Conservation (phyloP, 2,113 vertebrate genomes). For the Lophura nycthemera region DNA sequence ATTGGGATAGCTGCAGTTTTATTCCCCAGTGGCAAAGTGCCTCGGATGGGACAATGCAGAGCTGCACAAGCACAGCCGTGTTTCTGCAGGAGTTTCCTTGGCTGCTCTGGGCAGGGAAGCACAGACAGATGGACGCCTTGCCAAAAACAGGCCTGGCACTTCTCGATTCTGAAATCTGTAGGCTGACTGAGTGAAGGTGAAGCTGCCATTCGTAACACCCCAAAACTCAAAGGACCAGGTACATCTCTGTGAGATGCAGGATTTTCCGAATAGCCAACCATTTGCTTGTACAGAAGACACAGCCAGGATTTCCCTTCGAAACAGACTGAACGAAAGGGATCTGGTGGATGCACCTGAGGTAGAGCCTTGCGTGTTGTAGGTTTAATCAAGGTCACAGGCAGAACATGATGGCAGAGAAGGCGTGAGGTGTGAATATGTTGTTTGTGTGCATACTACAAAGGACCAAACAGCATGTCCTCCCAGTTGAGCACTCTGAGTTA, state of each 20-base stretch:
- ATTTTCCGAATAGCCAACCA: background rate
- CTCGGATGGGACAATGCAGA: background rate
- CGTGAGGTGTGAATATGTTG: background rate
- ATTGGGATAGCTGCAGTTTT: slow-evolving; percentile 43
- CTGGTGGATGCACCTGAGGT: background rate
- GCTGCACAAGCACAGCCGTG: background rate
- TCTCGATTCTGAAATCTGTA: background rate
- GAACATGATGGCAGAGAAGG: background rate
- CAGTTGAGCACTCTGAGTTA: background rate
- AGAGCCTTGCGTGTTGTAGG: background rate
- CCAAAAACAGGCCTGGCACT: background rate
- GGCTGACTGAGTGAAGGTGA: background rate
- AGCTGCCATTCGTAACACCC: background rate
- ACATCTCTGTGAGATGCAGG: background rate
- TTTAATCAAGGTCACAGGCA: background rate
- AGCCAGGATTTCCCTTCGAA: background rate
- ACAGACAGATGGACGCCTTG: fast-evolving
- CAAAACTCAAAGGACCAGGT: background rate
- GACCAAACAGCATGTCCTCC: background rate
- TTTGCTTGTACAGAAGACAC: background rate
- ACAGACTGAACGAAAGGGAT: background rate
- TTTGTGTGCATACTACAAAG: background rate
- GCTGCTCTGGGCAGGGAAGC: background rate
- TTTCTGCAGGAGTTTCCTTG: background rate
- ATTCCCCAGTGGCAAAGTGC: background rate